phyloP scores from a whole-genome alignment of 1,140 invertebrate species.

The Diorhabda sublineata region DNA sequence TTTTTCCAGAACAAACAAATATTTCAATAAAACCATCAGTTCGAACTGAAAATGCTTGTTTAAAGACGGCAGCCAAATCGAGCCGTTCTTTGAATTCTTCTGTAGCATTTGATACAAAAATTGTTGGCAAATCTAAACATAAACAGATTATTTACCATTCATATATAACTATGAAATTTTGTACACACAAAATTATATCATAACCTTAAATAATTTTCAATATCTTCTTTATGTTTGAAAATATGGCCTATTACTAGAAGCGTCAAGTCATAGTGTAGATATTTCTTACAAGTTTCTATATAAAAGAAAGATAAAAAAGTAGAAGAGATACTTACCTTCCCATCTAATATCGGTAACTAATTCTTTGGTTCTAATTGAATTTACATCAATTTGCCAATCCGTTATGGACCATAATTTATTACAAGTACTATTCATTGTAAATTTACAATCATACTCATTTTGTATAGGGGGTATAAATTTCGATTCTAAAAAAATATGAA shows the following conservation, averaged over 20 bases:
- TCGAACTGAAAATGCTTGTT: conserved; percentile 31
- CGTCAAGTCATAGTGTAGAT: no score
- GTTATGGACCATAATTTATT: conserved; percentile 28
- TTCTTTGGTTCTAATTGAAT: conserved; percentile 31
- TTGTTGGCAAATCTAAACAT: conserved; percentile 29
- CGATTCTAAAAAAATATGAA: conserved; percentile 27
- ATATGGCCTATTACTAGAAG: no score
- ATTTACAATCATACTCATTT: conserved; percentile 35
- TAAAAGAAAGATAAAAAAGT: not conserved
- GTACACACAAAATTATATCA: not conserved
- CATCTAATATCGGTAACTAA: conserved; percentile 33
- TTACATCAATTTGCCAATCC: conserved; percentile 36
- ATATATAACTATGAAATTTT: no score
- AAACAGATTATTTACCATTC: not conserved
- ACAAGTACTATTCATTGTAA: conserved; percentile 30
- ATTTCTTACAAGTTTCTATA: not conserved
- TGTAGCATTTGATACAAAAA: conserved; percentile 23
- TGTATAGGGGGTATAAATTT: conserved; percentile 33
- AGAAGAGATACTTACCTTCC: conserved; percentile 28
- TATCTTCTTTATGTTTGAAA: not conserved
- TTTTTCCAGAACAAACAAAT: conserved; percentile 32
- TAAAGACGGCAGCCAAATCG: conserved; percentile 27
- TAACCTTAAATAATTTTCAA: not conserved
- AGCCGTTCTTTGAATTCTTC: conserved; percentile 28
- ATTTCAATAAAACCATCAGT: conserved; percentile 29